phyloP scores from a whole-genome alignment of 2,888 invertebrate genomes.

The Chymomyza caudatula region DNA sequence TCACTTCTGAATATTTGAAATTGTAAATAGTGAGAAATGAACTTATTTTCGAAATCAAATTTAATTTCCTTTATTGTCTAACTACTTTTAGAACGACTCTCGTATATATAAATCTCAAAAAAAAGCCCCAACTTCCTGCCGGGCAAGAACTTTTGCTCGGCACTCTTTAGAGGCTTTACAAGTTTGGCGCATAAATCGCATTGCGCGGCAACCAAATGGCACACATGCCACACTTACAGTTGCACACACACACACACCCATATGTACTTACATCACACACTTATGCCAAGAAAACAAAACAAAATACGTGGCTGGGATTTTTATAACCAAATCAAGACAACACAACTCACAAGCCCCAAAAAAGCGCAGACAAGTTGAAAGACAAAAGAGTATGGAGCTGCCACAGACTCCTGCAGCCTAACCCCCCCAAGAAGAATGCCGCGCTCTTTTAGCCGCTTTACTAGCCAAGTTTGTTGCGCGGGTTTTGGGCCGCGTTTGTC shows the following conservation, averaged over 20 bases:
- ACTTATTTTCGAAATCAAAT: too few species aligned
- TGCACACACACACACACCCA: constrained; percentile 11
- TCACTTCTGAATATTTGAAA: too few species aligned
- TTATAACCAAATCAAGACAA: constrained; percentile 69
- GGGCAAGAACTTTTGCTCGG: neutral
- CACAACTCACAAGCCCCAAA: constrained; percentile 3
- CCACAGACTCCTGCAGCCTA: neutral
- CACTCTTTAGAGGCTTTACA: neutral
- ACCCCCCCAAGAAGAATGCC: neutral
- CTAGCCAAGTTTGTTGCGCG: constrained; percentile 8
- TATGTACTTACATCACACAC: constrained; percentile 7
- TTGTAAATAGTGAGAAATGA: too few species aligned
- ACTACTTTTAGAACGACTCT: too few species aligned
- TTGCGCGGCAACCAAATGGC: neutral
- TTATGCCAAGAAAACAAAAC: neutral
- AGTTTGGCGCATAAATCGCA: constrained; percentile 13
- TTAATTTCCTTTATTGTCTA: too few species aligned
- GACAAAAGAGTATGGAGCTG: neutral
- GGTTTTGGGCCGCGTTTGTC: constrained; percentile 1
- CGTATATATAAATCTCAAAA: constrained; percentile 2
- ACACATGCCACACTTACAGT: neutral
- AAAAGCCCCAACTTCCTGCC: neutral
- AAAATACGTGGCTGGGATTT: constrained; percentile 62
- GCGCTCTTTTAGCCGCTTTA: constrained; percentile 6
- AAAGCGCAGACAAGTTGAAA: neutral